Conservation (phyloP, 1,140 invertebrate genomes). For the Dendroctonus valens region DNA sequence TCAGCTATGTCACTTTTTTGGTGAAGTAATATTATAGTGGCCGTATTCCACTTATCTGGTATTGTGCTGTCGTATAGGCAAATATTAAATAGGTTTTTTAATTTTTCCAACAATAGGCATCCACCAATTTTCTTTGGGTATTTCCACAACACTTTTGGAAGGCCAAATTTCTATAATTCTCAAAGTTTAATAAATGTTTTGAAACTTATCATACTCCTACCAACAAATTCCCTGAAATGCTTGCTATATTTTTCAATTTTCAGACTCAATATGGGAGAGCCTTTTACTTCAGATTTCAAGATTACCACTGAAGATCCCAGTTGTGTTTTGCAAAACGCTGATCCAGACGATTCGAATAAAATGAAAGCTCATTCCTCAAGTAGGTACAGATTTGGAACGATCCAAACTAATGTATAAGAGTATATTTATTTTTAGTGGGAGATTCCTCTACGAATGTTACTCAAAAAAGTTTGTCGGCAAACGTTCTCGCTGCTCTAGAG, state of each 20-base stretch:
- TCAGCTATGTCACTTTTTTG: too few relatives aligned
- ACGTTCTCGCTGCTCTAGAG: constrained; percentile 86
- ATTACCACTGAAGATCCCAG: constrained; percentile 50
- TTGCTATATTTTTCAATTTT: constrained; percentile 7
- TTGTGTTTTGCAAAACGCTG: constrained; percentile 47
- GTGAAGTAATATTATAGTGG: too few relatives aligned
- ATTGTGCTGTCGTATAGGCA: too few relatives aligned
- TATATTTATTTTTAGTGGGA: constrained; percentile 19
- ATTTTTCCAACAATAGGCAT: too few relatives aligned
- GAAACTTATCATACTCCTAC: too few relatives aligned
- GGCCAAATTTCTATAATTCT: too few relatives aligned
- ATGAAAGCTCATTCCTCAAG: constrained; percentile 51
- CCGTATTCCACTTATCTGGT: too few relatives aligned
- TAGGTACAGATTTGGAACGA: constrained; percentile 33
- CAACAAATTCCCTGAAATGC: too few relatives aligned
- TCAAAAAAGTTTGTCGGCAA: constrained; percentile 75
- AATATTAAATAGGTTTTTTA: too few relatives aligned
- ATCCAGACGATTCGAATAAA: constrained; percentile 46
- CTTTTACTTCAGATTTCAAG: constrained; percentile 50
- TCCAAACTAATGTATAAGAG: not conserved
- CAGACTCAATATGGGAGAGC: constrained; percentile 48
- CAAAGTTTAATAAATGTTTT: too few relatives aligned
- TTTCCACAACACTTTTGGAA: too few relatives aligned
- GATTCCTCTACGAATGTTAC: constrained; percentile 70
- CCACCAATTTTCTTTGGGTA: too few relatives aligned